Evolutionary conservation across 2,113 vertebrate genomes (phyloP).

Genomic region (Oenanthe melanoleuca): DNA sequence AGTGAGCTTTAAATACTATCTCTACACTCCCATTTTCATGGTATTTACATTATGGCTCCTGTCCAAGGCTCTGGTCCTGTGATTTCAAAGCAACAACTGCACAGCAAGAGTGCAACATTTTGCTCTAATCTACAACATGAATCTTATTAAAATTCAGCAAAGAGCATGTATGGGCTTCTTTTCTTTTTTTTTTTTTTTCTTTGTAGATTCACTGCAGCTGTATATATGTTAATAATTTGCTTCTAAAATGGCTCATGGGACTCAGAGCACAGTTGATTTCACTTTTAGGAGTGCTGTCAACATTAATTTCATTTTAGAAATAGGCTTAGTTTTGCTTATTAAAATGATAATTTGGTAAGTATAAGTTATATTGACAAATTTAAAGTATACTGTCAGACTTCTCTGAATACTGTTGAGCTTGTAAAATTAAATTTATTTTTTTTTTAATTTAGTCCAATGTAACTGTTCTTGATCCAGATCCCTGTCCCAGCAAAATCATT

Average conservation of each 20-base stretch:
- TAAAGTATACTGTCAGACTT: not conserved
- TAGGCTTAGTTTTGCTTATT: not conserved
- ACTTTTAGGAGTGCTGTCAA: not conserved
- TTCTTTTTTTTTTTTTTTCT: not conserved
- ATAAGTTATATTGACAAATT: not conserved
- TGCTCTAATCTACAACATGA: not conserved
- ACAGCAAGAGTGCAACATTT: constrained; percentile 37
- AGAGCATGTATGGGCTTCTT: not conserved
- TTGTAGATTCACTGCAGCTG: not conserved
- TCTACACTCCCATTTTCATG: not conserved
- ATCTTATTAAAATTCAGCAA: constrained; percentile 45
- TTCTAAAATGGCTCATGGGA: not conserved
- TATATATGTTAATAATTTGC: not conserved
- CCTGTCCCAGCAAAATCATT: not conserved
- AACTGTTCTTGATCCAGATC: not conserved
- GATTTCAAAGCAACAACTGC: constrained; percentile 33
- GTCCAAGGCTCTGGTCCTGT: not conserved
- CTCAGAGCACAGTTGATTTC: not conserved
- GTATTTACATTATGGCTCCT: constrained; percentile 12
- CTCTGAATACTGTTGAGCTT: not conserved
- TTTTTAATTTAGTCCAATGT: not conserved
- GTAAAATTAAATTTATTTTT: not conserved
- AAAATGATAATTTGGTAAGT: not conserved
- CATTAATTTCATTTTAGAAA: not conserved
- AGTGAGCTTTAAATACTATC: constrained; percentile 24